A percentile compares a stretch with the other conserved stretches of the same genome.
These are phyloP conservation scores for Gallinago stenura DNA, from an alignment of 2,797 vertebrate genomes.

Conservation along the genomic window DNA sequence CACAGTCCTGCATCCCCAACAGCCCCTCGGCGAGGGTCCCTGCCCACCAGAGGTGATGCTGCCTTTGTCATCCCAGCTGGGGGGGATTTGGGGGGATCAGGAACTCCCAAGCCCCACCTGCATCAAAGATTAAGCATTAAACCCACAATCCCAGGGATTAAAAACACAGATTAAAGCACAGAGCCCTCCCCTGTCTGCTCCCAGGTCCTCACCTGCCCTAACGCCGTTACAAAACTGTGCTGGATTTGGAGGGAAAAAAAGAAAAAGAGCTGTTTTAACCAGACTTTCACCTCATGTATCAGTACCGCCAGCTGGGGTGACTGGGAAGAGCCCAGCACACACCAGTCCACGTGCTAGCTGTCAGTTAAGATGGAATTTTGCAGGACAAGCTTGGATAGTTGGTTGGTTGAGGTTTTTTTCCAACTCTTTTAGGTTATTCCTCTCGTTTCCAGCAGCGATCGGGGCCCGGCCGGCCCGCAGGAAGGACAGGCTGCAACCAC, in stretches of 20 bases:
- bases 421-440: neutral
- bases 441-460: rapidly evolving
- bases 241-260: neutral
- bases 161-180: neutral
- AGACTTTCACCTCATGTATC: neutral
- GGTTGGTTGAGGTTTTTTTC: no score
- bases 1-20: rapidly evolving
- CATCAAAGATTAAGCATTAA: neutral
- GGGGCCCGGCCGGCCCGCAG: neutral
- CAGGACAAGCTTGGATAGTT: neutral
- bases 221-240: rapidly evolving
- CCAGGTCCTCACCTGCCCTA: neutral
- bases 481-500: neutral
- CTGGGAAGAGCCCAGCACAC: neutral
- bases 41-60: neutral
- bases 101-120: neutral
- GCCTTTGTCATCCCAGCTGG: rapidly evolving
- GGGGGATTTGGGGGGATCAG: neutral
- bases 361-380: neutral
- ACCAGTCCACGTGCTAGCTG: rapidly evolving
- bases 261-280: neutral
- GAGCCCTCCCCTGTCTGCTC: neutral
- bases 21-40: neutral
- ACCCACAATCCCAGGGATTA: rapidly evolving
- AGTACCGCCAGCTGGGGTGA: rapidly evolving